Evolutionary conservation across 30 jellyfish, hydroid and myxozoan species (phyloP), one percentile per base, ranked within the genome.

Genomic region (Chironex yamaguchii): DNA sequence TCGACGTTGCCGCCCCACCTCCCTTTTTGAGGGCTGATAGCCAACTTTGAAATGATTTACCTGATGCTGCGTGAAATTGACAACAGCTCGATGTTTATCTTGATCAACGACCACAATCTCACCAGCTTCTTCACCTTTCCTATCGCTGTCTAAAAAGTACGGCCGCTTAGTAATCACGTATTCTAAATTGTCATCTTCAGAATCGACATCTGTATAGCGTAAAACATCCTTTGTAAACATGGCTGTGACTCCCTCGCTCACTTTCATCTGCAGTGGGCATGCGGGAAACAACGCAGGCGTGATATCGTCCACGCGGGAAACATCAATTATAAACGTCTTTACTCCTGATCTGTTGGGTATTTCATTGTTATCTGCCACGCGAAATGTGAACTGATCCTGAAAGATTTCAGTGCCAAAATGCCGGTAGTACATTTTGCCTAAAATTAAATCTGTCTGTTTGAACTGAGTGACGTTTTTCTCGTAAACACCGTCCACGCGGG

Each of bases 291-390:
- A 89, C 35, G 68, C 75, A 29, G 99, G 99, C 34, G 35, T 64
- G 36, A 78, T 73, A 71, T 95, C 97, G 71, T 95, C 99, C 54
- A 89, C 86, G 73, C 90, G 88, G 50, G 33, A 83, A 13, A 95
- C 86, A 76, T 68, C 86, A 27, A 95, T 72, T 52, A 80, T 86
- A 90, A 95, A 95, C n/a, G 96, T 90, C 63, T 95, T 89, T 36
- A 89, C 28, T 27, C 97, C 96, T 11, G 99, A 95, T 79, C 84
- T 70, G 74, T 95, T 95, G 26, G 99, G 99, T 6, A 83, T 67
- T 20, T 87, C 54, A 29, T 93, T 58, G 32, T 83, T 90, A 58
- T 95, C 99, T 48, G 95, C 42, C 4, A 95, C 93, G 50, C 99
- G 96, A 67, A 95, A 95, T 4, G 92, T 89, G 81, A 95, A 95